These are phyloP conservation scores for Lasioglossum villosulum DNA, from an alignment of 2,888 invertebrate genomes.

Conservation along the genomic window DNA sequence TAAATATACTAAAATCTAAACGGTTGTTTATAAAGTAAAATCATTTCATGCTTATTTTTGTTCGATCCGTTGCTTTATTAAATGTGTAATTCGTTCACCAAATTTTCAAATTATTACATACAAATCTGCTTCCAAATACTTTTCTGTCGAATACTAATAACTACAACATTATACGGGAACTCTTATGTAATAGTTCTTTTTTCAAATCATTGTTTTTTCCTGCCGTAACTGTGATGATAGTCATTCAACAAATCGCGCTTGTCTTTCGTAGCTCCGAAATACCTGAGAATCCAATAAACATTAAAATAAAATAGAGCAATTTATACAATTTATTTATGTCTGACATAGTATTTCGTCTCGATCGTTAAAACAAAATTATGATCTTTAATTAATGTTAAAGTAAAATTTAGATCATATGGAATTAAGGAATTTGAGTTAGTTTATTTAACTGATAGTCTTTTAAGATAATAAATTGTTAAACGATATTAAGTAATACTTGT, in stretches of 20 bases:
- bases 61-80: constrained; percentile 32
- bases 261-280: constrained; percentile 32
- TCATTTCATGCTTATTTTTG: constrained; percentile 31
- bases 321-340: constrained; percentile 46
- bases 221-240: constrained; percentile 61
- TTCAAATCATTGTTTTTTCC: constrained; percentile 44
- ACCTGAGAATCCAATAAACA: constrained; percentile 46
- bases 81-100: constrained; percentile 12
- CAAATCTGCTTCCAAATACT: constrained; percentile 31
- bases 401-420: constrained; percentile 32
- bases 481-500: constrained; percentile 32
- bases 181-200: constrained; percentile 46
- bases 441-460: constrained; percentile 44
- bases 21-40: constrained; percentile 16
- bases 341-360: constrained; percentile 33
- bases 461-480: constrained; percentile 54
- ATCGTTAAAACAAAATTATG: constrained; percentile 15
- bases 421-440: constrained; percentile 32
- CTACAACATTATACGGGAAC: constrained; percentile 38
- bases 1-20: constrained; percentile 21
- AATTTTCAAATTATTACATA: constrained; percentile 14
- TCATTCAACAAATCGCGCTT: constrained; percentile 49
- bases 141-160: constrained; percentile 33
- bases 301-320: constrained; percentile 34
- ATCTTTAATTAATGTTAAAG: constrained; percentile 22